These are phyloP conservation scores for Channa maculata DNA, from an alignment of 2,113 vertebrate genomes.

Conservation along the genomic window DNA sequence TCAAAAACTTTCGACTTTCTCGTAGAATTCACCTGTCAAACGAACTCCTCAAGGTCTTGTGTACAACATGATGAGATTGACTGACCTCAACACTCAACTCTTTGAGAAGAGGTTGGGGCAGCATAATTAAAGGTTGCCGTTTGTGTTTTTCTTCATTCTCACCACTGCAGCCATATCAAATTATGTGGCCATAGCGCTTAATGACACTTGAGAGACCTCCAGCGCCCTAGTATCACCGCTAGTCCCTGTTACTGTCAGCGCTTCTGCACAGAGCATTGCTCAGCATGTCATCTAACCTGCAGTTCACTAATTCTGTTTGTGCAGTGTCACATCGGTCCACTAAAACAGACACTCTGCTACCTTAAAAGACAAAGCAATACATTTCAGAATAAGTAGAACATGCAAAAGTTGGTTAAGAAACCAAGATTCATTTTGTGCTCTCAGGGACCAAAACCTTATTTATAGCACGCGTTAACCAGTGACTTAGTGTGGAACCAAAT, in stretches of 20 bases:
- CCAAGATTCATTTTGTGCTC: no score
- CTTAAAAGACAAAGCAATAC: no score
- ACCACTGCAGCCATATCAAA: slow-evolving; percentile 78
- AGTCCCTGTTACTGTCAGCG: slow-evolving; percentile 71
- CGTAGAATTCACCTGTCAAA: slow-evolving; percentile 39
- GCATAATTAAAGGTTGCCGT: slow-evolving; percentile 69
- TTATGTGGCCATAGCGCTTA: slow-evolving; percentile 68
- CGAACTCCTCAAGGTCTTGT: slow-evolving; percentile 39
- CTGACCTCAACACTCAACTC: slow-evolving; percentile 17
- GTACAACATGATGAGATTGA: slow-evolving; percentile 30
- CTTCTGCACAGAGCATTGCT: slow-evolving; percentile 60
- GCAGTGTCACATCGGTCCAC: slow-evolving; percentile 27
- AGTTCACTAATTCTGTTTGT: slow-evolving; percentile 30
- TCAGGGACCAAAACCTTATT: no score
- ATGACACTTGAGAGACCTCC: slow-evolving; percentile 76
- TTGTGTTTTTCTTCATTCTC: slow-evolving; percentile 59
- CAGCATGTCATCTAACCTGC: slow-evolving; percentile 65
- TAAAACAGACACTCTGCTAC: slow-evolving; percentile 7
- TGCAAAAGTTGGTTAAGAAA: no score
- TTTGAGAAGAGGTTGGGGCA: slow-evolving; percentile 22
- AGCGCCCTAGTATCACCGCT: slow-evolving; percentile 51
- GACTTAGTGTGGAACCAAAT: no score
- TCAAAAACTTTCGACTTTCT: slow-evolving; percentile 42
- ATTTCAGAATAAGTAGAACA: no score
- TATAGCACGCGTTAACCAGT: no score